These are phyloP conservation scores for Polypedilum pembai DNA, from an alignment of 1,140 invertebrate species.

Conservation along the genomic window DNA sequence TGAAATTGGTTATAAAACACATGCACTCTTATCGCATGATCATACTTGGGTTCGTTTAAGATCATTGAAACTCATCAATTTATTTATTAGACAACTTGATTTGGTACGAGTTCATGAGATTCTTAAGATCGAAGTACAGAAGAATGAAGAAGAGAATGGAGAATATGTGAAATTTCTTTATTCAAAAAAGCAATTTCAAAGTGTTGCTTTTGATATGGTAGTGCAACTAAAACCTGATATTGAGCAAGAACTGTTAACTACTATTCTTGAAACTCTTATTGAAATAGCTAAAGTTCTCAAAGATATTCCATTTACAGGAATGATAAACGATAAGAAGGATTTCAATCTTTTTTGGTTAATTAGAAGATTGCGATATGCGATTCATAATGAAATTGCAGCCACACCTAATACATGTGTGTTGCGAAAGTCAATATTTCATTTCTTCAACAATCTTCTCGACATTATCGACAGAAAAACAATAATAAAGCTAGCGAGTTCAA, in stretches of 20 bases:
- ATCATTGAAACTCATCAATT: slow-evolving; percentile 64
- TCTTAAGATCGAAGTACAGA: slow-evolving; percentile 41
- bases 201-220: slow-evolving; percentile 62
- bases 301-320: slow-evolving; percentile 43
- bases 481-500: slow-evolving; percentile 46
- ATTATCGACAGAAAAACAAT: slow-evolving; percentile 46
- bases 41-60: slow-evolving; percentile 62
- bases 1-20: slow-evolving; percentile 64
- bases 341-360: slow-evolving; percentile 50
- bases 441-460: slow-evolving; percentile 57
- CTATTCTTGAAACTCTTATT: slow-evolving; percentile 64
- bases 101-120: slow-evolving; percentile 50
- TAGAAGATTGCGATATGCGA: slow-evolving; percentile 50
- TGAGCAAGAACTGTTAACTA: slow-evolving; percentile 49
- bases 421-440: slow-evolving; percentile 62
- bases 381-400: slow-evolving; percentile 52
- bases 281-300: slow-evolving; percentile 57
- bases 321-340: slow-evolving; percentile 34
- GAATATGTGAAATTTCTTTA: slow-evolving; percentile 51
- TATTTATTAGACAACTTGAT: slow-evolving; percentile 58
- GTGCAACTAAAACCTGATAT: slow-evolving; percentile 59
- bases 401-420: slow-evolving; percentile 35
- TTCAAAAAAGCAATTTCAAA: slow-evolving; percentile 54
- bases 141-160: slow-evolving; percentile 33
- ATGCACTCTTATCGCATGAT: slow-evolving; percentile 55